Evolutionary conservation across 1,140 invertebrate species (phyloP), one percentile per base, ranked within the genome.

Genomic region (Cyclina sinensis): DNA sequence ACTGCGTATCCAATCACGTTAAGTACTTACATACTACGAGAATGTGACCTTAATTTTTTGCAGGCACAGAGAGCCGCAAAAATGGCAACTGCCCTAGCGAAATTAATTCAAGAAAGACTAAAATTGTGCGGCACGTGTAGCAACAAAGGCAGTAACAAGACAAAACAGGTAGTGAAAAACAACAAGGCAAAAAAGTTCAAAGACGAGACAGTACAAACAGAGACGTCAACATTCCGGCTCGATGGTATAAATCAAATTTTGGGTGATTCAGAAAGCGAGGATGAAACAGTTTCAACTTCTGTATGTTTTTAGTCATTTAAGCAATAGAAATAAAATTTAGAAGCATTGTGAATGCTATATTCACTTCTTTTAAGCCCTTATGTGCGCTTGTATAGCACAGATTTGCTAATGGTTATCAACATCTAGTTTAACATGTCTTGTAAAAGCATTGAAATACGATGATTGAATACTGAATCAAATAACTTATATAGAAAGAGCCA

Each of bases 11-110:
- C n/a, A n/a, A n/a, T n/a, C n/a, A n/a, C n/a, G n/a, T n/a, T n/a
- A n/a, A n/a, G n/a, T n/a, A n/a, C n/a, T n/a, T n/a, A n/a, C n/a
- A n/a, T n/a, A n/a, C n/a, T n/a, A n/a, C n/a, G n/a, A n/a, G n/a
- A n/a, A n/a, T n/a, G n/a, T n/a, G n/a, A n/a, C n/a, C n/a, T 46
- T 7, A 9, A 7, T 57, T 9, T 32, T 32, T 65, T 83, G 24
- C 35, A 86, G 84, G 37, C 70, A 2, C 62, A 62, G 46, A 24
- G 57, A 9, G 84, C 84, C 27, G 84, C 84, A 24, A 43, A n/a
- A 32, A 65, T 48, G 48, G 18, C 84, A 7, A 24, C 39, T 7
- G 9, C 1, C 32, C 24, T 86, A 4, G 84, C 51, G 14, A 48
- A 48, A n/a, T 2, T 78, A 18, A 46, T 62, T 43, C 73, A 78